Conservation (phyloP, 2,888 invertebrate genomes). For the Archips crataeganus region DNA sequence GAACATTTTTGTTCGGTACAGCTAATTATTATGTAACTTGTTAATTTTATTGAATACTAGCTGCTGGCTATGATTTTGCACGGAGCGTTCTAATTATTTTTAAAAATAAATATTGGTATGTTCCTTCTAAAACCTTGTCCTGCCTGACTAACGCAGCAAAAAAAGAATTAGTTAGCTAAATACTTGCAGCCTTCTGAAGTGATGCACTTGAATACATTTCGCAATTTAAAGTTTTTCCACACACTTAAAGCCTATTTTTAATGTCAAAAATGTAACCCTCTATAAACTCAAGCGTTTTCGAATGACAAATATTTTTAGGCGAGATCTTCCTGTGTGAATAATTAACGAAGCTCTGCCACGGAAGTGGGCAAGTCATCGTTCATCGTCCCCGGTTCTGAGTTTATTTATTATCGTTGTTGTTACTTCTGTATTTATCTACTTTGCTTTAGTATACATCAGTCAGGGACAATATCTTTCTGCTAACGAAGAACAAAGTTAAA, state of each 20-base stretch:
- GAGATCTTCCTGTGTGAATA: conserved; percentile 38
- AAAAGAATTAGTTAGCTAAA: no score
- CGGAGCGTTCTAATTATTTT: no score
- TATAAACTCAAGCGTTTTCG: conserved; percentile 11
- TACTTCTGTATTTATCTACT: conserved; percentile 19
- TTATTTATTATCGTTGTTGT: conserved; percentile 27
- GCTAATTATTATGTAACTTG: no score
- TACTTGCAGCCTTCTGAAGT: no score
- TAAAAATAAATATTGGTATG: no score
- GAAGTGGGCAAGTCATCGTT: conserved; percentile 44
- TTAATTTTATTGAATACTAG: no score
- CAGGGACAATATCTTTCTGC: background rate
- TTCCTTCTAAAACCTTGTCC: no score
- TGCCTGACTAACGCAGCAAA: no score
- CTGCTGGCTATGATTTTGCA: no score
- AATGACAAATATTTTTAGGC: conserved; percentile 24
- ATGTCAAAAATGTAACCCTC: background rate
- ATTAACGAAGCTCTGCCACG: conserved; percentile 40
- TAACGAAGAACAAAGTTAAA: background rate
- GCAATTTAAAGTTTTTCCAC: no score
- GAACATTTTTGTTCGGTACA: no score
- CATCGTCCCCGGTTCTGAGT: conserved; percentile 42
- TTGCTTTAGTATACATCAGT: background rate
- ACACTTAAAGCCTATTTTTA: background rate
- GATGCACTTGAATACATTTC: no score